Conservation (phyloP, 2,797 vertebrate species). For the Aphelocoma californica region DNA sequence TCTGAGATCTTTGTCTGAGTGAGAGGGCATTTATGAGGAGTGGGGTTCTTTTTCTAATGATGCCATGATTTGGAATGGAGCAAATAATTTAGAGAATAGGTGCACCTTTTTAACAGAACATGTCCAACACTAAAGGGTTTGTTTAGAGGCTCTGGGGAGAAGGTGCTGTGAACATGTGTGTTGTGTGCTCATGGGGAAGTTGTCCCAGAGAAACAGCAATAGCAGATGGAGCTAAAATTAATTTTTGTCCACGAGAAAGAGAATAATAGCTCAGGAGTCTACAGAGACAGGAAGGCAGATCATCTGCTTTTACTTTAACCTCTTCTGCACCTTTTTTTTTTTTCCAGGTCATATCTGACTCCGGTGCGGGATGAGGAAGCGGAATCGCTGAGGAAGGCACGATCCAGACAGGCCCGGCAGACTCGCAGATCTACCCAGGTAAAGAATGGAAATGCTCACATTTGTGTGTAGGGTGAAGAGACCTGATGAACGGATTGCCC, state of each 20-base stretch:
- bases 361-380: slow-evolving; percentile 91
- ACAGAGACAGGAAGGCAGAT: neutral
- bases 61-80: neutral
- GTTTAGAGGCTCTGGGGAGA: neutral
- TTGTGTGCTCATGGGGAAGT: neutral
- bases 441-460: neutral
- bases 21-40: neutral
- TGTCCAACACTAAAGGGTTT: neutral
- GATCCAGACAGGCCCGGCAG: slow-evolving; percentile 90
- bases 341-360: slow-evolving; percentile 78
- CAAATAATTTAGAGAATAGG: neutral
- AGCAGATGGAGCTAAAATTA: neutral
- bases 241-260: neutral
- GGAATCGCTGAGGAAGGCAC: slow-evolving; percentile 91
- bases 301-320: neutral
- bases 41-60: neutral
- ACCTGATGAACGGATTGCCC: neutral
- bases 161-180: neutral
- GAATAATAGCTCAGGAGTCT: neutral
- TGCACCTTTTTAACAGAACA: neutral
- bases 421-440: slow-evolving; percentile 94
- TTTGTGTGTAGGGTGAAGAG: fast-evolving
- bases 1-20: neutral
- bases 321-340: neutral
- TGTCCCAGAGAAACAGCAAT: neutral